Evolutionary conservation across 2,113 vertebrate species (phyloP).

Genomic region (Rhabdomys dilectus): DNA sequence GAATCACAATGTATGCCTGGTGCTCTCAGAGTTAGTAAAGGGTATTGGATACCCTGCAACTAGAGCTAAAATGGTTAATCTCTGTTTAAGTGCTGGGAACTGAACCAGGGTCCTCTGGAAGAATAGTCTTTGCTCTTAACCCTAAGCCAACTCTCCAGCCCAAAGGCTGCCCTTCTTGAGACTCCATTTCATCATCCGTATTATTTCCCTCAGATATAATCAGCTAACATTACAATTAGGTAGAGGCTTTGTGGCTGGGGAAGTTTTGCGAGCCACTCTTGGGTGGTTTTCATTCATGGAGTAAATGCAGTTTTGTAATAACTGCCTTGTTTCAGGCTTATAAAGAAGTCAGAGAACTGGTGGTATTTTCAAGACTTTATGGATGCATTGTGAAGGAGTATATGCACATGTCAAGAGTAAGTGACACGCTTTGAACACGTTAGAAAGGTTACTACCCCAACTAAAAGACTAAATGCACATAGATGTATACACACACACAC

Average conservation of each 20-base stretch:
- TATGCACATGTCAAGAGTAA: not conserved
- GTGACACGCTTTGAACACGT: not conserved
- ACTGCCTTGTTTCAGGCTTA: conserved; percentile 2
- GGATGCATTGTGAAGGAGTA: not conserved
- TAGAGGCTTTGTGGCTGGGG: not conserved
- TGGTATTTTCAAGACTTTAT: not conserved
- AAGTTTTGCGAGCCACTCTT: not conserved
- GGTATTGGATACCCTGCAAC: too few species aligned
- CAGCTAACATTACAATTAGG: not conserved
- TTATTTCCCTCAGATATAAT: not conserved
- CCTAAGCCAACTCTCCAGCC: not conserved
- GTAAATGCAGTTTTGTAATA: conserved; percentile 6
- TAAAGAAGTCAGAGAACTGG: not conserved
- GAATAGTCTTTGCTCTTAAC: not conserved
- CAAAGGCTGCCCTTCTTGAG: not conserved
- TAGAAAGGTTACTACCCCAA: not conserved
- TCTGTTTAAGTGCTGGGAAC: not conserved
- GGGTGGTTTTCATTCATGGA: not conserved
- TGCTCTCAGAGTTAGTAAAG: not conserved
- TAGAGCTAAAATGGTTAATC: not conserved
- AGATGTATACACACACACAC: too few species aligned
- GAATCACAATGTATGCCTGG: not conserved
- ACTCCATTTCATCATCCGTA: not conserved
- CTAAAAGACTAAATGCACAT: not conserved
- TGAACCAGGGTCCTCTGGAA: not conserved